phyloP scores from a whole-genome alignment of 2,797 vertebrate species.

The Paramormyrops hopkinsi region DNA sequence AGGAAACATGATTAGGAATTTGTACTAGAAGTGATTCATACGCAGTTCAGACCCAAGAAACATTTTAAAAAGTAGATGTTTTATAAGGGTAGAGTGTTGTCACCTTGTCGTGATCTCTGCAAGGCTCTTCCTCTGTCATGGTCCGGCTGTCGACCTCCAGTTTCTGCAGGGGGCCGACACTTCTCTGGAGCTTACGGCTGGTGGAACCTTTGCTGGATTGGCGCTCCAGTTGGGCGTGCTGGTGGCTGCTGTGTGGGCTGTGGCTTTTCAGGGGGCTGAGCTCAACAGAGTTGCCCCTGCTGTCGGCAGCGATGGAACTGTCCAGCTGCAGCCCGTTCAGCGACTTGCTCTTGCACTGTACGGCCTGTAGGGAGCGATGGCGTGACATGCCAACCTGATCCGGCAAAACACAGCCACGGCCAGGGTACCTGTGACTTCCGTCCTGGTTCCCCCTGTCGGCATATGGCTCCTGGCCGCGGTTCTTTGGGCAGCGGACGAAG shows the following conservation, averaged over 20 bases:
- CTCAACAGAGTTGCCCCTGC: constrained; percentile 23
- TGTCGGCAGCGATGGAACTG: constrained; percentile 65
- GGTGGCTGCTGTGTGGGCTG: constrained; percentile 60
- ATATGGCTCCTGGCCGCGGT: constrained; percentile 67
- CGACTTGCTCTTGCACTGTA: constrained; percentile 87
- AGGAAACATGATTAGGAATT: background rate
- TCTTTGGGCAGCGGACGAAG: constrained; percentile 77
- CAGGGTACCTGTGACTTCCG: constrained; percentile 60
- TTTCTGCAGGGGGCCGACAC: constrained; percentile 67
- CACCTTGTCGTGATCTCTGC: constrained; percentile 59
- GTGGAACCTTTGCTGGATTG: constrained; percentile 66
- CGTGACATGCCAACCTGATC: constrained; percentile 65
- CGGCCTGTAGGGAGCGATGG: constrained; percentile 75
- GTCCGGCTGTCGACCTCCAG: constrained; percentile 60
- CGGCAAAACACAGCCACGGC: constrained; percentile 52
- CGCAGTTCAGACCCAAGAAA: background rate
- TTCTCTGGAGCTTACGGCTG: constrained; percentile 63
- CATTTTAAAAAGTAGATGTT: background rate
- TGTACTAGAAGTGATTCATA: background rate
- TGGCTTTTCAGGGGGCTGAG: constrained; percentile 59
- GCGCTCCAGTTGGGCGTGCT: constrained; percentile 78
- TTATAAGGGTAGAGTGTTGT: background rate
- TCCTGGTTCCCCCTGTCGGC: constrained; percentile 38
- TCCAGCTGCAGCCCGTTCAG: constrained; percentile 91
- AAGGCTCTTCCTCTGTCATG: constrained; percentile 69